A percentile compares a stretch with the other conserved stretches of the same genome.
These are phyloP conservation scores for Amphipoea lucens DNA, from an alignment of 2,888 invertebrate genomes.

Conservation along the genomic window DNA sequence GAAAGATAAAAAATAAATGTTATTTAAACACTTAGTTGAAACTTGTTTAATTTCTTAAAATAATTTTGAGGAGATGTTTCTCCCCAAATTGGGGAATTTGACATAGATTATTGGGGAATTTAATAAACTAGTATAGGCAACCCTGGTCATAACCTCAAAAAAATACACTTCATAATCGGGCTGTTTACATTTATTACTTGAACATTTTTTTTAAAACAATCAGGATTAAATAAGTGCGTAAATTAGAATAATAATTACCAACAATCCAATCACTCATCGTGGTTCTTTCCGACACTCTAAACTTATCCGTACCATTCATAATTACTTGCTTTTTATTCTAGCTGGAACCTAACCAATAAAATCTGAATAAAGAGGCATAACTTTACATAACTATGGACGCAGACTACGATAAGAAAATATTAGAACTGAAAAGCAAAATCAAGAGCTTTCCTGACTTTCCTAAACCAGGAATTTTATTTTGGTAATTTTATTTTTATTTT, in stretches of 20 bases:
- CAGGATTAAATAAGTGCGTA: neutral
- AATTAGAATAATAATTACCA: neutral
- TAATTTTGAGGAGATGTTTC: neutral
- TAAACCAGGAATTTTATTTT: constrained; percentile 95
- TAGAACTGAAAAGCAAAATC: constrained; percentile 92
- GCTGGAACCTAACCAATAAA: constrained; percentile 22
- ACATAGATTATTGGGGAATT: neutral
- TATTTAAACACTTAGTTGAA: neutral
- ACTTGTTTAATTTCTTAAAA: neutral
- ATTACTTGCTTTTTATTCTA: constrained; percentile 32
- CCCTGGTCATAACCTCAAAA: neutral
- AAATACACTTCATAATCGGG: neutral
- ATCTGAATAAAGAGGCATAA: neutral
- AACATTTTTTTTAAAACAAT: neutral
- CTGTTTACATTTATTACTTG: constrained; percentile 23
- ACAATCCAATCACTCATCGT: neutral
- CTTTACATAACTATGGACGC: constrained; percentile 72
- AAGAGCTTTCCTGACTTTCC: constrained; percentile 95
- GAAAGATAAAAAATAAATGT: neutral
- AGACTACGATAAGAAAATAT: constrained; percentile 87
- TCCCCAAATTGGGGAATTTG: too few relatives aligned
- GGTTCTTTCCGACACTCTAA: neutral
- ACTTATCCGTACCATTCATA: constrained; percentile 13
- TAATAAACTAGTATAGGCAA: neutral
- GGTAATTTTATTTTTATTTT: constrained; percentile 86